phyloP scores from a whole-genome alignment of 2,113 vertebrate genomes.

The Oryzias curvinotus region DNA sequence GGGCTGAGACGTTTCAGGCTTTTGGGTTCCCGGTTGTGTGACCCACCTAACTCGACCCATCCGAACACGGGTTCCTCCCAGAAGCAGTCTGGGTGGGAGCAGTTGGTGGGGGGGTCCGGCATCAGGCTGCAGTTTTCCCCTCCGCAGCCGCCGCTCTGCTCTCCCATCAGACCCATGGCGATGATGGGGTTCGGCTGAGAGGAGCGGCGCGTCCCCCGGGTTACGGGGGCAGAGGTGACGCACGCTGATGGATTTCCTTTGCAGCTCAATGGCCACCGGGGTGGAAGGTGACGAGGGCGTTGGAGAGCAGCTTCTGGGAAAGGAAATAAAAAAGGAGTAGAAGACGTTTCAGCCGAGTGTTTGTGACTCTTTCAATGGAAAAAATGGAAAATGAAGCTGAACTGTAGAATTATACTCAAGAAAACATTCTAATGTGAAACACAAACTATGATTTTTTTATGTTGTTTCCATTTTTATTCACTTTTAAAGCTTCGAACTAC shows the following conservation, averaged over 20 bases:
- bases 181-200: background rate
- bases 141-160: conserved; percentile 42
- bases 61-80: conserved; percentile 55
- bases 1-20: too few species aligned
- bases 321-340: background rate
- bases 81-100: conserved; percentile 35
- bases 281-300: background rate
- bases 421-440: too few species aligned
- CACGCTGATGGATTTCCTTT: conserved; percentile 64
- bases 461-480: too few species aligned
- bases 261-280: conserved; percentile 22
- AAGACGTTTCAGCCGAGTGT: background rate
- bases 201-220: conserved; percentile 26
- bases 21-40: background rate
- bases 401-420: too few species aligned
- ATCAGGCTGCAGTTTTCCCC: conserved; percentile 37
- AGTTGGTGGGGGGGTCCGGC: conserved; percentile 27
- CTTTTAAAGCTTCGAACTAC: too few species aligned
- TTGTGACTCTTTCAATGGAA: too few species aligned
- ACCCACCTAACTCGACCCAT: conserved; percentile 61
- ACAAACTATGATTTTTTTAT: too few species aligned
- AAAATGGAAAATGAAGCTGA: too few species aligned
- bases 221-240: conserved; percentile 50
- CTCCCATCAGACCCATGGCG: conserved; percentile 40
- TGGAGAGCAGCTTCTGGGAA: background rate